Percentiles rank a stretch among this genome's conserved stretches.
Evolutionary conservation across 2,113 vertebrate species (phyloP).

Genomic region (Strigops habroptila): DNA sequence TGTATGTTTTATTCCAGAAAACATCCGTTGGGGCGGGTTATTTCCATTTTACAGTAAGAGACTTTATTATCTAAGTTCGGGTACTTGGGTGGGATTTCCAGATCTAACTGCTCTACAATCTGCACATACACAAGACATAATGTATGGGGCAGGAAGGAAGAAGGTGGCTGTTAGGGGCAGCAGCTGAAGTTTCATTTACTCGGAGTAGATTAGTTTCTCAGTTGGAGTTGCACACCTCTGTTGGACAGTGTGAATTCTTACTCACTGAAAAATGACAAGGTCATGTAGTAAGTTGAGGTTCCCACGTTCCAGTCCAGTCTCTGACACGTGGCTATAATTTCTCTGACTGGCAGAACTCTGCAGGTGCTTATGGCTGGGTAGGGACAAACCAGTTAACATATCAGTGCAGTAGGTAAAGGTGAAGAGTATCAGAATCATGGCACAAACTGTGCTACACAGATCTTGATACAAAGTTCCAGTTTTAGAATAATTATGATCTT

Average conservation of each 20-base stretch:
- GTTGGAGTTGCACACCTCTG: background rate
- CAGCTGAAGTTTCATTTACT: background rate
- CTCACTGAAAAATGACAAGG: background rate
- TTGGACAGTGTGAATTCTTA: background rate
- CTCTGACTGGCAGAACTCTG: background rate
- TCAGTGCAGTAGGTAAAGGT: background rate
- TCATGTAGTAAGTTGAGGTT: background rate
- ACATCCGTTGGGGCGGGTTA: fast-evolving
- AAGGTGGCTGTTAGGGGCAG: background rate
- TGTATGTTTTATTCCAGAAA: background rate
- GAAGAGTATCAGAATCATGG: background rate
- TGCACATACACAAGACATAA: background rate
- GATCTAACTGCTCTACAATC: background rate
- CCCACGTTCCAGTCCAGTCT: background rate
- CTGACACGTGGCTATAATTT: background rate
- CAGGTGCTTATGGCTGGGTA: background rate
- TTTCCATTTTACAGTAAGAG: background rate
- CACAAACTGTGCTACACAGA: background rate
- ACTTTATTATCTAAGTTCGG: background rate
- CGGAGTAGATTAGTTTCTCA: background rate
- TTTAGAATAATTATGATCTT: background rate
- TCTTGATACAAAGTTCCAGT: background rate
- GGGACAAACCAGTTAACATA: background rate
- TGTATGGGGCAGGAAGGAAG: background rate
- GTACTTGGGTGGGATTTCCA: background rate